Evolutionary conservation across 2,888 invertebrate species (phyloP).

Genomic region (Plusia festucae): DNA sequence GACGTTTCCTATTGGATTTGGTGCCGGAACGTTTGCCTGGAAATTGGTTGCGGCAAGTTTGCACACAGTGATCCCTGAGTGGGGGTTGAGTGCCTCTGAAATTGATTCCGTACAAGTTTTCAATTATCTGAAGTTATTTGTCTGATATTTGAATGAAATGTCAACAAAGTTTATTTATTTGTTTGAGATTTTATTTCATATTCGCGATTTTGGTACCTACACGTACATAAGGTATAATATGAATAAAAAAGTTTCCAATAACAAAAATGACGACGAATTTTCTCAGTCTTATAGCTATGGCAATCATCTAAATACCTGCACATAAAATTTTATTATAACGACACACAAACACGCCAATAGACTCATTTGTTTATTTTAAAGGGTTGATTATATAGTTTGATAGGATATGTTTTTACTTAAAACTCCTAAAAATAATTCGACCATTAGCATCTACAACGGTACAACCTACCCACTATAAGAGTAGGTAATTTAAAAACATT

Average conservation of each 20-base stretch:
- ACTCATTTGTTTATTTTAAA: conserved; percentile 39
- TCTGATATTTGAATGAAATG: neutral
- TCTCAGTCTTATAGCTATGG: conserved; percentile 25
- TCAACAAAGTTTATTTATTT: neutral
- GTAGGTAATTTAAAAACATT: no score
- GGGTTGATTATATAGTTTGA: conserved; percentile 7
- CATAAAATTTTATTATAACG: conserved; percentile 46
- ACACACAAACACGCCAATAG: conserved; percentile 43
- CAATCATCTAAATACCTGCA: conserved; percentile 39
- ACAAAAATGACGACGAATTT: conserved; percentile 39
- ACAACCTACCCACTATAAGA: no score
- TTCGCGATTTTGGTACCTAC: neutral
- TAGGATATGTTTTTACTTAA: neutral
- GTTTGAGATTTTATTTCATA: neutral
- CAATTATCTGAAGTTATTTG: conserved; percentile 53
- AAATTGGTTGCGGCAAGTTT: conserved; percentile 76
- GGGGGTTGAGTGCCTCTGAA: conserved; percentile 53
- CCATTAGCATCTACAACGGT: neutral
- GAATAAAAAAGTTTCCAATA: conserved; percentile 12
- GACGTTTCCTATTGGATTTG: conserved; percentile 84
- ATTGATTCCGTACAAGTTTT: conserved; percentile 55
- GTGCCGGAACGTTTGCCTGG: conserved; percentile 68
- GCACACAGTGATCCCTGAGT: conserved; percentile 61
- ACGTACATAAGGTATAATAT: neutral
- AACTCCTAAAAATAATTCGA: neutral